These are phyloP conservation scores for Endomychus coccineus DNA, from an alignment of 2,888 invertebrate species.

Conservation along the genomic window DNA sequence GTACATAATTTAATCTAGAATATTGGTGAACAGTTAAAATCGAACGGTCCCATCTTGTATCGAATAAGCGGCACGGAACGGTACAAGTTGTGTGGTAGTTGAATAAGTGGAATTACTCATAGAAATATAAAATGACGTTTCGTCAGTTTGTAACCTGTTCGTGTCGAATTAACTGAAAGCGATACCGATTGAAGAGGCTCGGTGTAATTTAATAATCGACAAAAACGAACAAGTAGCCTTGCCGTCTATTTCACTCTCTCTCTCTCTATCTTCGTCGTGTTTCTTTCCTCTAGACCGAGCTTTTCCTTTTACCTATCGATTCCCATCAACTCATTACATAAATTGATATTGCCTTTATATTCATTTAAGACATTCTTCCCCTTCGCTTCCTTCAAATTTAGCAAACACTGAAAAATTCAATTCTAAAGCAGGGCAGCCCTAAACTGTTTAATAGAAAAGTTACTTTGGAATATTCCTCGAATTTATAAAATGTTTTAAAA, in stretches of 20 bases:
- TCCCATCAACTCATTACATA: conserved; percentile 22
- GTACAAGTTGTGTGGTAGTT: conserved; percentile 10
- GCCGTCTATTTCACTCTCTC: conserved; percentile 1
- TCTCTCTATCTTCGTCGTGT: conserved; percentile 1
- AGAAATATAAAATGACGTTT: conserved; percentile 12
- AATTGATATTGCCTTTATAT: conserved; percentile 26
- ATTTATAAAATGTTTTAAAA: too few relatives aligned
- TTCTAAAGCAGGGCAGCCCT: conserved; percentile 9
- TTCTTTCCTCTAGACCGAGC: conserved; percentile 8
- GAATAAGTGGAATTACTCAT: conserved; percentile 11
- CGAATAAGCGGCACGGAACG: conserved; percentile 13
- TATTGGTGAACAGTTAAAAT: too few relatives aligned
- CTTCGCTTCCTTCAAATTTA: conserved; percentile 11
- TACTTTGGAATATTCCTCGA: too few relatives aligned
- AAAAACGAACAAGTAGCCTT: not conserved
- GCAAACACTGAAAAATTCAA: conserved; percentile 10
- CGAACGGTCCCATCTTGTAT: too few relatives aligned
- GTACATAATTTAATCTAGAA: too few relatives aligned
- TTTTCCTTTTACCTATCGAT: conserved; percentile 18
- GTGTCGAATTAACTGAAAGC: conserved; percentile 24
- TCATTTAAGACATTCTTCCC: conserved; percentile 13
- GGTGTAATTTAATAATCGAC: conserved; percentile 25
- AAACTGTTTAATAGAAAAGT: conserved; percentile 14
- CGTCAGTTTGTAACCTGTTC: conserved; percentile 17
- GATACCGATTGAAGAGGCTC: conserved; percentile 22